Conservation (phyloP, 2,797 vertebrate genomes). For the Schizopygopsis pylzovi region DNA sequence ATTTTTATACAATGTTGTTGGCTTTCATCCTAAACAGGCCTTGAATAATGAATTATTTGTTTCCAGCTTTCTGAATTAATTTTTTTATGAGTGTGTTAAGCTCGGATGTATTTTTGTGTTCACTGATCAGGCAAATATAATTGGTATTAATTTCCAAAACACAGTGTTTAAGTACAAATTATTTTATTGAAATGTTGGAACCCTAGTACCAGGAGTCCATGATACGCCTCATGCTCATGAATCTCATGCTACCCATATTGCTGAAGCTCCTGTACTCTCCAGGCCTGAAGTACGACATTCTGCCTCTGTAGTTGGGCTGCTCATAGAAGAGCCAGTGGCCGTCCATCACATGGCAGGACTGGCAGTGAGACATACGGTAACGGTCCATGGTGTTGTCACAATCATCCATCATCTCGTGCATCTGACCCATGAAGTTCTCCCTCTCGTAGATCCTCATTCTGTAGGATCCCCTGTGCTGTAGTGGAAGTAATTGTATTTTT, state of each 20-base stretch:
- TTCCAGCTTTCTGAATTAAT: background rate
- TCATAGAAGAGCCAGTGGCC: conserved; percentile 76
- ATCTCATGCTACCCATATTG: conserved; percentile 62
- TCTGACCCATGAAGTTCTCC: conserved; percentile 74
- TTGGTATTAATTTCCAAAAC: background rate
- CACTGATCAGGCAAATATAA: background rate
- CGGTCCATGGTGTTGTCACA: conserved; percentile 73
- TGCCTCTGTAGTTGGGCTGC: conserved; percentile 73
- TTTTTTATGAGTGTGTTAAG: background rate
- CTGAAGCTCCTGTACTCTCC: conserved; percentile 75
- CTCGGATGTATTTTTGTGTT: background rate
- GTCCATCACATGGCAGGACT: conserved; percentile 72
- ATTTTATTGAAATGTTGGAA: conserved; percentile 21
- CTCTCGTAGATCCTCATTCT: conserved; percentile 76
- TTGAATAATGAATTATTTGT: background rate
- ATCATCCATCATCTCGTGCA: conserved; percentile 72
- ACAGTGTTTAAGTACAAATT: background rate
- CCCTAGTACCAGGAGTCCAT: conserved; percentile 57
- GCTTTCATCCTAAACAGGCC: background rate
- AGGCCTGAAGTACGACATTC: conserved; percentile 68
- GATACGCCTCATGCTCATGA: conserved; percentile 69
- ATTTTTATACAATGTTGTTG: background rate
- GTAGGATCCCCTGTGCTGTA: conserved; percentile 70
- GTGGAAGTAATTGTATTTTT: background rate
- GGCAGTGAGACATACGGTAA: conserved; percentile 69